Evolutionary conservation across 2,888 invertebrate genomes (phyloP).

Genomic region (Acanthosoma haemorrhoidale): DNA sequence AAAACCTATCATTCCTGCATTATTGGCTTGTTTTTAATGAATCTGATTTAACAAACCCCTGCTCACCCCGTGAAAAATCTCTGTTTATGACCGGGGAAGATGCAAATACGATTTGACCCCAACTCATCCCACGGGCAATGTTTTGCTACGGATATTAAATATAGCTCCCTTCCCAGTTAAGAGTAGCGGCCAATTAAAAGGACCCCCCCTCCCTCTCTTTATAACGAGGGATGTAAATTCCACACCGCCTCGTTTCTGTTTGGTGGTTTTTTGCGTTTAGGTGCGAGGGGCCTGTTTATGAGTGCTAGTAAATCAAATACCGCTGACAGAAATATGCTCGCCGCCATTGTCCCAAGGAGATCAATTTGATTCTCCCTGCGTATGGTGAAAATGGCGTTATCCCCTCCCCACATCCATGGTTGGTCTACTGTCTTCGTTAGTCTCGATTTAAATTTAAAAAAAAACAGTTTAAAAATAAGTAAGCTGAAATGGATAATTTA

Average conservation of each 20-base stretch:
- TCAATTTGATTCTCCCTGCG: too few species aligned
- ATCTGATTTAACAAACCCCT: too few species aligned
- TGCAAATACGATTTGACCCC: background rate
- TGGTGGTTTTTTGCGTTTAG: background rate
- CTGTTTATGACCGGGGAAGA: background rate
- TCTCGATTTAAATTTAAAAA: too few species aligned
- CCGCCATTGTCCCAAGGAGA: background rate
- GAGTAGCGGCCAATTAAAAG: background rate
- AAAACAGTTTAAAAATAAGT: too few species aligned
- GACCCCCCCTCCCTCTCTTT: background rate
- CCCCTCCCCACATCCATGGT: too few species aligned
- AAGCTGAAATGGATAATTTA: too few species aligned
- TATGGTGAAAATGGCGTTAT: too few species aligned
- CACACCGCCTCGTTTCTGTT: background rate
- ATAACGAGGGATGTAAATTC: background rate
- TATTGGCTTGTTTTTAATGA: too few species aligned
- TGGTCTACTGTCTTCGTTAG: too few species aligned
- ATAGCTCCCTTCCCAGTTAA: background rate
- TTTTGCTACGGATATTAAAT: slow-evolving; percentile 5
- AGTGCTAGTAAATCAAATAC: background rate
- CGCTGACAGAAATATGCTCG: background rate
- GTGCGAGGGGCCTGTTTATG: background rate
- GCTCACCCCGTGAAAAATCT: too few species aligned
- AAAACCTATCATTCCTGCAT: too few species aligned
- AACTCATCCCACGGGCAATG: background rate